Evolutionary conservation across 2,113 vertebrate genomes (phyloP).

Genomic region (Melanerpes formicivorus): DNA sequence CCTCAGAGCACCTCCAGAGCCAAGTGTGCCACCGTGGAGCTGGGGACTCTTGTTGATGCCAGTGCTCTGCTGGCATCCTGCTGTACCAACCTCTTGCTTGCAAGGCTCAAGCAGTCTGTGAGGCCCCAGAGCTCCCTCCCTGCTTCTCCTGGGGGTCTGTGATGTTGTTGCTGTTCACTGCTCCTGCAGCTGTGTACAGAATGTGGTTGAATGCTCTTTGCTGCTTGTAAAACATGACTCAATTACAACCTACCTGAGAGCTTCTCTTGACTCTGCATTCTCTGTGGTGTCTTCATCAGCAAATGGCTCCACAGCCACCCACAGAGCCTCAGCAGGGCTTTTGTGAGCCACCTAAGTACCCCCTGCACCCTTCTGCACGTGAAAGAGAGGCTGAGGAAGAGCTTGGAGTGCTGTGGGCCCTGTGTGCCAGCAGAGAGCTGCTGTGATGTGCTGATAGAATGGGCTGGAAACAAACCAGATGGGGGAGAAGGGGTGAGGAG

Average conservation of each 20-base stretch:
- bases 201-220: conserved; percentile 9
- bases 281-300: conserved; percentile 21
- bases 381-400: neutral
- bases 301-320: neutral
- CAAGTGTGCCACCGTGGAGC: conserved; percentile 2
- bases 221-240: conserved; percentile 28
- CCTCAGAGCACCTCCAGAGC: conserved; percentile 22
- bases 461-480: neutral
- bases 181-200: neutral
- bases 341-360: conserved; percentile 39
- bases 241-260: conserved; percentile 35
- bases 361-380: accelerated
- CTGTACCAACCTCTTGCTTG: neutral
- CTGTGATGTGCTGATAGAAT: neutral
- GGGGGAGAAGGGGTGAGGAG: neutral
- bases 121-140: neutral
- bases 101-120: neutral
- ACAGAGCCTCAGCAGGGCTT: neutral
- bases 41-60: neutral
- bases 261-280: conserved; percentile 31
- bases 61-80: conserved; percentile 8
- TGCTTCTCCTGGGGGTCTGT: conserved; percentile 27
- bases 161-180: conserved; percentile 20
- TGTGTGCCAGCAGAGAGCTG: neutral
- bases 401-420: neutral